Percentiles rank a stretch among this genome's conserved stretches.
Conservation (phyloP, 1,140 invertebrate species). For the Hydropsyche tenuis region DNA sequence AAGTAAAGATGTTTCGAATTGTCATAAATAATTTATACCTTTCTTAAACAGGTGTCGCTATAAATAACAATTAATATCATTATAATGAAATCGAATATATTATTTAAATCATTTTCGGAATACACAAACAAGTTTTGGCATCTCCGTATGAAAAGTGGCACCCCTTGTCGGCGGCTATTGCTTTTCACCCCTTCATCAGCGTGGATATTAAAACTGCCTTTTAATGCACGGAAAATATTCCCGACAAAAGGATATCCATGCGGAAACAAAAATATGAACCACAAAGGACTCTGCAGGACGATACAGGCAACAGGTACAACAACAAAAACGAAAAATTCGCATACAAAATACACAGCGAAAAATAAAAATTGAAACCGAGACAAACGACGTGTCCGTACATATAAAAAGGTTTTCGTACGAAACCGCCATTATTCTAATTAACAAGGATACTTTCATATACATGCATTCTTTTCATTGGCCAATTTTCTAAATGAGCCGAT, state of each 20-base stretch:
- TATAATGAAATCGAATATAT: not conserved
- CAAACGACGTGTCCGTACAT: not conserved
- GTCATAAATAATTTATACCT: too few relatives aligned
- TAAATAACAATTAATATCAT: not conserved
- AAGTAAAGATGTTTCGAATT: too few relatives aligned
- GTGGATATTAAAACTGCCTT: conserved; percentile 41
- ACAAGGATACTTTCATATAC: not conserved
- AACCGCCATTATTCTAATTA: conserved; percentile 30
- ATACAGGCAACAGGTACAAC: conserved; percentile 34
- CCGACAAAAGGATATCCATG: conserved; percentile 39
- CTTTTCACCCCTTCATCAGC: conserved; percentile 38
- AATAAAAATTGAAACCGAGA: not conserved
- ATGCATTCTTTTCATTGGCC: too few relatives aligned
- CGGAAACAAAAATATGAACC: conserved; percentile 38
- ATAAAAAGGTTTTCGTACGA: not conserved
- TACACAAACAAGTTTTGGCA: too few relatives aligned
- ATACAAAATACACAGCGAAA: not conserved
- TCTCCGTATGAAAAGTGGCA: not conserved
- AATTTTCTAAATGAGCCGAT: too few relatives aligned
- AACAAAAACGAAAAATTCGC: not conserved
- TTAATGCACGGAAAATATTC: conserved; percentile 40
- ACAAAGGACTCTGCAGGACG: conserved; percentile 31
- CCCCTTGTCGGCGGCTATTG: not conserved
- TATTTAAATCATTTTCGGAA: too few relatives aligned
- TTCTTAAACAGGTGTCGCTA: not conserved